These are phyloP conservation scores for Nettapus auritus DNA, from an alignment of 2,113 vertebrate genomes.

Conservation along the genomic window DNA sequence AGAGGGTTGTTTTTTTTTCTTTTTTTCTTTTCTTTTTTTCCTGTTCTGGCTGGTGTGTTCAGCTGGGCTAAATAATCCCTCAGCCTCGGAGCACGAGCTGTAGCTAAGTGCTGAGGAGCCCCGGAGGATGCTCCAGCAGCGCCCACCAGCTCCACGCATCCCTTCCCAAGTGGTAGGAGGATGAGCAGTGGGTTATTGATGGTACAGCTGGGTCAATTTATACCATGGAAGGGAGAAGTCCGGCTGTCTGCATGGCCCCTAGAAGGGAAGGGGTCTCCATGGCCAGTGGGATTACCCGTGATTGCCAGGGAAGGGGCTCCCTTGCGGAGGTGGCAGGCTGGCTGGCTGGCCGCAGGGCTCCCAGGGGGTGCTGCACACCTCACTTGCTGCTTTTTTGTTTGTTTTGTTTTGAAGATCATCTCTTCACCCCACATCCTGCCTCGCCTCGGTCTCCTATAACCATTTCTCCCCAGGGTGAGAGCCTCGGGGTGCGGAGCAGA, in stretches of 20 bases:
- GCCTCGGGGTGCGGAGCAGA: neutral
- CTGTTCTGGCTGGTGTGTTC: neutral
- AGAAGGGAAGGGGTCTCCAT: neutral
- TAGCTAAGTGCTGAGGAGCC: neutral
- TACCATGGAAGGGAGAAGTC: neutral
- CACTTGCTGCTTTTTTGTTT: neutral
- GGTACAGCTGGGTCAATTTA: neutral
- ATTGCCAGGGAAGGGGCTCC: neutral
- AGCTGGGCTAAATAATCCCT: neutral
- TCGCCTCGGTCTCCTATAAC: neutral
- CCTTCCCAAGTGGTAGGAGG: neutral
- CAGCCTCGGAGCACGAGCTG: neutral
- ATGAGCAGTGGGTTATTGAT: neutral
- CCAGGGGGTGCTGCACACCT: neutral
- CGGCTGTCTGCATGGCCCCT: neutral
- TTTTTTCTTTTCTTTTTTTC: neutral
- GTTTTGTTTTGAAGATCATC: neutral
- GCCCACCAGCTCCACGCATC: neutral
- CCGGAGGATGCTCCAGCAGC: neutral
- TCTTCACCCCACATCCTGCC: neutral
- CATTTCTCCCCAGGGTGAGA: neutral
- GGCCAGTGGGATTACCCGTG: fast-evolving
- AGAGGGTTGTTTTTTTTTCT: neutral
- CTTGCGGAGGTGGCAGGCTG: neutral
- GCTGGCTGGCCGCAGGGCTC: neutral